These are phyloP conservation scores for Drosophila sp. DNA, from an alignment of 1,140 invertebrate species.

Conservation along the genomic window DNA sequence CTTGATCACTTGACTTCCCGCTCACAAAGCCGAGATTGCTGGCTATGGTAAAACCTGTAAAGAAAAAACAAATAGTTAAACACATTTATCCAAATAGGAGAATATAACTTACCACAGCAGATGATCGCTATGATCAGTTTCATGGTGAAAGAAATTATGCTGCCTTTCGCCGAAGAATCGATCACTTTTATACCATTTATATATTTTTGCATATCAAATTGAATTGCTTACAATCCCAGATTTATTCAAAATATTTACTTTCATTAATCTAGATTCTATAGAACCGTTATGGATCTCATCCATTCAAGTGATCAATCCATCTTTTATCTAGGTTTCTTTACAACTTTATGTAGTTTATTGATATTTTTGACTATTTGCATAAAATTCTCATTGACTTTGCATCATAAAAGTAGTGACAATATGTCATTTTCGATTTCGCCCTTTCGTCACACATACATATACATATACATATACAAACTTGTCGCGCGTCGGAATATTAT, in stretches of 20 bases:
- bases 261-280: slow-evolving; percentile 73
- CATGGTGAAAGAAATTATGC: slow-evolving; percentile 59
- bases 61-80: slow-evolving; percentile 86
- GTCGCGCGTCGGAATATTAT: slow-evolving; percentile 60
- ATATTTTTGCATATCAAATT: slow-evolving; percentile 15
- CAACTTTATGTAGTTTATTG: slow-evolving; percentile 14
- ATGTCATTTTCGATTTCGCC: slow-evolving; percentile 40
- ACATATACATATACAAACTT: too few species aligned
- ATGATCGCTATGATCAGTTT: slow-evolving; percentile 52
- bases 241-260: slow-evolving; percentile 55
- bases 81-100: slow-evolving; percentile 85
- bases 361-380: slow-evolving; percentile 35
- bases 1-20: slow-evolving; percentile 38
- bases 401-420: slow-evolving; percentile 35
- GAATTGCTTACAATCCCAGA: slow-evolving; percentile 35
- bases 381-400: slow-evolving; percentile 42
- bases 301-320: slow-evolving; percentile 60
- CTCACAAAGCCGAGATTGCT: slow-evolving; percentile 67
- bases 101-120: slow-evolving; percentile 53
- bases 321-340: slow-evolving; percentile 39
- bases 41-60: slow-evolving; percentile 73
- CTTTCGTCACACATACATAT: slow-evolving; percentile 29
- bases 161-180: slow-evolving; percentile 39
- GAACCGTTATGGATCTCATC: slow-evolving; percentile 63
- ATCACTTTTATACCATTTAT: slow-evolving; percentile 62